A percentile compares a stretch with the other conserved stretches of the same genome.
phyloP scores from a whole-genome alignment of 2,888 invertebrate genomes.

The Drosophila neotestacea region DNA sequence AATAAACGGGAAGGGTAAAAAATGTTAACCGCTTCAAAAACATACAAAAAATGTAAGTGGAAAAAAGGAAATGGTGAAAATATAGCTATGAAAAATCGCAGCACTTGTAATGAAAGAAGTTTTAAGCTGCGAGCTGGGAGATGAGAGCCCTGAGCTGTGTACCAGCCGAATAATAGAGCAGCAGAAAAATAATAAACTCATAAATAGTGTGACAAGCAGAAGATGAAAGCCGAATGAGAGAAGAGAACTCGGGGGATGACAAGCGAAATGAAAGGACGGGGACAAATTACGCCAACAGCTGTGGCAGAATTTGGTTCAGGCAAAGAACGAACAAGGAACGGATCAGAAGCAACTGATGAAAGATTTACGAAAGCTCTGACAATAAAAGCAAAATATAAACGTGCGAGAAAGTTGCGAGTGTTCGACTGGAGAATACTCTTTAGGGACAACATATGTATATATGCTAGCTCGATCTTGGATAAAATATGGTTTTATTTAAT shows the following conservation, averaged over 20 bases:
- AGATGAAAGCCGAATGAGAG: slow-evolving; percentile 16
- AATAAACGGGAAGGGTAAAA: slow-evolving; percentile 54
- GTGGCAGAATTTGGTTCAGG: slow-evolving; percentile 27
- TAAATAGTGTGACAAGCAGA: slow-evolving; percentile 76
- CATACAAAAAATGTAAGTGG: slow-evolving; percentile 7
- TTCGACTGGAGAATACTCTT: neutral
- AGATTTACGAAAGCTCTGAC: slow-evolving; percentile 51
- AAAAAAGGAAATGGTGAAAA: slow-evolving; percentile 26
- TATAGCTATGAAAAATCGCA: slow-evolving; percentile 70
- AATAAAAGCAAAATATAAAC: slow-evolving; percentile 39
- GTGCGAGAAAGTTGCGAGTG: neutral
- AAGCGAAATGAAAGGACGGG: slow-evolving; percentile 33
- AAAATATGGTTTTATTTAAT: no score
- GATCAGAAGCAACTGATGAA: slow-evolving; percentile 56
- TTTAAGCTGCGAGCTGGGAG: slow-evolving; percentile 60
- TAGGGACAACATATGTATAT: no score
- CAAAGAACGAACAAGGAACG: slow-evolving; percentile 11
- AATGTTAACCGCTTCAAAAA: slow-evolving; percentile 45
- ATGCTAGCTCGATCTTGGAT: no score
- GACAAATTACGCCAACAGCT: slow-evolving; percentile 66
- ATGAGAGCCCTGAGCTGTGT: slow-evolving; percentile 13
- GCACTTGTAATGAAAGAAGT: slow-evolving; percentile 79
- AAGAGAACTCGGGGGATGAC: neutral
- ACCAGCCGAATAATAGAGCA: slow-evolving; percentile 63
- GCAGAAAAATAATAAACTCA: slow-evolving; percentile 76